Base-by-base conservation (phyloP, 2,888 invertebrate genomes). In the Noctua janthina region DNA sequence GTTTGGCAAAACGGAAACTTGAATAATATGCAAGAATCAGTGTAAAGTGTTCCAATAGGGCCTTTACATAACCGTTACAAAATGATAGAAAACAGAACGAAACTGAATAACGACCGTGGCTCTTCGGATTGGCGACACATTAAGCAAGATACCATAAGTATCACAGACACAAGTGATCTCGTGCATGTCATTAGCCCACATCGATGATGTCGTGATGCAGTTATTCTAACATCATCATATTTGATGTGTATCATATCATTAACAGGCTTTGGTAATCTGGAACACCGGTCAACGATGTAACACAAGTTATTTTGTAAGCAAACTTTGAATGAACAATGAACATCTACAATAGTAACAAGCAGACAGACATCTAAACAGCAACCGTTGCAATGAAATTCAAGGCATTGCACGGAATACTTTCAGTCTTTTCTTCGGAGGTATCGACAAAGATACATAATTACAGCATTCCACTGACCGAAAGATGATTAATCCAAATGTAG, bases 401-500 rank as follows among this genome's bases (percentile, higher is more conserved):
- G 5, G 23, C 49, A 62, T 1, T 20, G 13, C 8, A 13, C 29
- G 20, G 39, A 56, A 74, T 66, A 67, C 66, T 64, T 85, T 62
- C 39, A 56, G 62, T 39, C 46, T 51, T 78, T 39, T 51, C 39
- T 49, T 67, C n/a, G 2, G 5, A 81, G 73, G 49, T 74, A 81
- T 78, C 20, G 51, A 54, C 75, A 59, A 8, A 59, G 35, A 78
- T 62, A 74, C 49, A 54, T 69, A 78, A 35, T 76, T 76, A 79
- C 76, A 76, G 85, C 83, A 86, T 84, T 87, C 87, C 81, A 87
- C 83, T 85, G 86, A 76, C 82, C 82, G 81, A 89, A 89, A 87
- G 86, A 88, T 88, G 90, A 91, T 90, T 86, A 88, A 90, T 90
- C 84, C 81, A 91, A 90, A 95, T 93, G 92, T 94, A 91, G 95